Conservation (phyloP, 1,140 invertebrate species). For the Cotesia chilonis region DNA sequence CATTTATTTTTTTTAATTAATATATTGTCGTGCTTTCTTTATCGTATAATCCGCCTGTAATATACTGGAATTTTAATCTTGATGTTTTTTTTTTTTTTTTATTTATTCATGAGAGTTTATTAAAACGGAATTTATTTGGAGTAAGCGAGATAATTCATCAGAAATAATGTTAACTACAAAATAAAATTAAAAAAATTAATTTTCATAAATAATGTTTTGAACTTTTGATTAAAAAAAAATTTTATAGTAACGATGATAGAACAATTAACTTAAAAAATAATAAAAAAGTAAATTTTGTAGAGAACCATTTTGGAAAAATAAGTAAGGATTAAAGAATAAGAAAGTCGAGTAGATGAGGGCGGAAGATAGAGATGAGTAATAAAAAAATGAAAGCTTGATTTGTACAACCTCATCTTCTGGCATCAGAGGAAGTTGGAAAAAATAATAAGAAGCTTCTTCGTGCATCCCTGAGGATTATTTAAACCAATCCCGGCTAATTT, state of each 20-base stretch:
- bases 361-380: neutral
- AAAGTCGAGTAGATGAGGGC: slow-evolving; percentile 32
- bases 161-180: too few species aligned
- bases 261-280: too few species aligned
- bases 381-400: slow-evolving; percentile 50
- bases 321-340: slow-evolving; percentile 65
- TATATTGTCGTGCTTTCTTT: neutral
- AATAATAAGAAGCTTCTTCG: slow-evolving; percentile 38
- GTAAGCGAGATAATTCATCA: too few species aligned
- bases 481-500: slow-evolving; percentile 65
- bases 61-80: too few species aligned
- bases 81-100: too few species aligned
- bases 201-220: too few species aligned
- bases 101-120: too few species aligned
- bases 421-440: slow-evolving; percentile 38
- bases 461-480: slow-evolving; percentile 61
- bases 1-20: slow-evolving; percentile 3
- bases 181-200: too few species aligned
- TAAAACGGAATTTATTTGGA: too few species aligned
- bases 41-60: slow-evolving; percentile 19
- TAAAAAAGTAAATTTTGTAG: too few species aligned
- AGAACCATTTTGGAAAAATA: slow-evolving; percentile 9
- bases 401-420: slow-evolving; percentile 56
- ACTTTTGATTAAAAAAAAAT: too few species aligned
- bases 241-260: too few species aligned